These are phyloP conservation scores for Sebastes oblongus DNA, from an alignment of 2,797 vertebrate species.

Conservation along the genomic window DNA sequence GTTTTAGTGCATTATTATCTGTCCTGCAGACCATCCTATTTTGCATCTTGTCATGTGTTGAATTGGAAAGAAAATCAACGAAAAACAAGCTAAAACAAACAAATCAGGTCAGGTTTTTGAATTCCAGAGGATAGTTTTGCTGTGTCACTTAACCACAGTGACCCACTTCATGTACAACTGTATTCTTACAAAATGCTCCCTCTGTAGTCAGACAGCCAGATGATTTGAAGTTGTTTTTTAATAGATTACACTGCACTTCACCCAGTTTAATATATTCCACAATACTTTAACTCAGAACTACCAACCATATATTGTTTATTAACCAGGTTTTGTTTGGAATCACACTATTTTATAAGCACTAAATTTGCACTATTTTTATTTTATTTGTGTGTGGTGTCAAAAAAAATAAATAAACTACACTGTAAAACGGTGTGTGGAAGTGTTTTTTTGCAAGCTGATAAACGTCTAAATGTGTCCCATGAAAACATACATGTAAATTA, in stretches of 20 bases:
- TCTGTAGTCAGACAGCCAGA: background rate
- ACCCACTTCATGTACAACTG: constrained; percentile 59
- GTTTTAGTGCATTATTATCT: too few relatives aligned
- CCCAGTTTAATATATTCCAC: too few relatives aligned
- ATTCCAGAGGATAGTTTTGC: background rate
- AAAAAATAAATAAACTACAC: too few relatives aligned
- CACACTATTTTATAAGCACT: background rate
- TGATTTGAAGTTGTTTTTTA: background rate
- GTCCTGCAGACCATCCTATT: too few relatives aligned
- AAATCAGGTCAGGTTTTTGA: background rate
- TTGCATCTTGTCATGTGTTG: background rate
- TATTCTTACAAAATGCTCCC: constrained; percentile 60
- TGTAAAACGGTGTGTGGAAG: fast-evolving
- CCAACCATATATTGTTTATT: background rate
- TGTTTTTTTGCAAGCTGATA: too few relatives aligned
- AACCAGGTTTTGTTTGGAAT: background rate
- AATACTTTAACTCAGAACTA: background rate
- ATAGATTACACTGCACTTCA: background rate
- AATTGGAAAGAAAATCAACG: background rate
- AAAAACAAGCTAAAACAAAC: background rate
- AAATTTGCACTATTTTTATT: background rate
- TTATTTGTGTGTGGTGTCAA: too few relatives aligned
- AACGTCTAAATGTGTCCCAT: too few relatives aligned
- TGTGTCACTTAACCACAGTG: constrained; percentile 51
- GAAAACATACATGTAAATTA: too few relatives aligned